These are phyloP conservation scores for Drosophila ironensis DNA, from an alignment of 1,140 invertebrate genomes.

Conservation along the genomic window DNA sequence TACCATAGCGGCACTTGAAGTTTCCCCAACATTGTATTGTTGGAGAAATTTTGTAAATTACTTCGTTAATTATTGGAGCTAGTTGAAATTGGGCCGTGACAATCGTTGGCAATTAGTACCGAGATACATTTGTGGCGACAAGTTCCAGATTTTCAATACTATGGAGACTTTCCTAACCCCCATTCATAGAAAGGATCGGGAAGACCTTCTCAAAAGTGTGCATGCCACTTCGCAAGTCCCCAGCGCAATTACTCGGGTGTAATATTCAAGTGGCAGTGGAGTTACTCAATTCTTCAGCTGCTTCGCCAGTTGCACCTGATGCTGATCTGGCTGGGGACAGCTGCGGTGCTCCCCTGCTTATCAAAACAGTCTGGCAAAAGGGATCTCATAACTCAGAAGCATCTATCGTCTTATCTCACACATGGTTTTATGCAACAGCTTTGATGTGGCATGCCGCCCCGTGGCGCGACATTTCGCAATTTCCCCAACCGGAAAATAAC, in stretches of 20 bases:
- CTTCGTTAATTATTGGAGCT: background rate
- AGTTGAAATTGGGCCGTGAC: too few species aligned
- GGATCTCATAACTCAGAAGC: slow-evolving; percentile 31
- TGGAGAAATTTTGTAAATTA: background rate
- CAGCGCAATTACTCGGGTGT: slow-evolving; percentile 11
- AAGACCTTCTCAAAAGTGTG: too few species aligned
- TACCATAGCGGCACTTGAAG: slow-evolving; percentile 8
- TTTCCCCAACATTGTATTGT: background rate
- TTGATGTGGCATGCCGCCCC: slow-evolving; percentile 47
- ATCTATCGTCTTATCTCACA: slow-evolving; percentile 8
- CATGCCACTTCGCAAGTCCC: slow-evolving; percentile 6
- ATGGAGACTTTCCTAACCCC: too few species aligned
- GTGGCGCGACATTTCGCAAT: slow-evolving; percentile 26
- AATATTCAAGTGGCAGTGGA: slow-evolving; percentile 14
- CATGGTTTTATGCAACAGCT: slow-evolving; percentile 58
- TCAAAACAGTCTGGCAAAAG: background rate
- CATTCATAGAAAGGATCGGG: too few species aligned
- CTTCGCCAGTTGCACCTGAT: slow-evolving; percentile 21
- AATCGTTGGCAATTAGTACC: too few species aligned
- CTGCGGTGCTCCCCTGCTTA: slow-evolving; percentile 13
- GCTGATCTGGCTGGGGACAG: background rate
- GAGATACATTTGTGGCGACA: too few species aligned
- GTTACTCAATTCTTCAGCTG: slow-evolving; percentile 37
- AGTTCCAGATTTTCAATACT: too few species aligned
- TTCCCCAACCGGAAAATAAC: slow-evolving; percentile 6